Evolutionary conservation across 2,888 invertebrate species (phyloP), one percentile per base, ranked within the genome.

Genomic region (Drosophila neonasuta): DNA sequence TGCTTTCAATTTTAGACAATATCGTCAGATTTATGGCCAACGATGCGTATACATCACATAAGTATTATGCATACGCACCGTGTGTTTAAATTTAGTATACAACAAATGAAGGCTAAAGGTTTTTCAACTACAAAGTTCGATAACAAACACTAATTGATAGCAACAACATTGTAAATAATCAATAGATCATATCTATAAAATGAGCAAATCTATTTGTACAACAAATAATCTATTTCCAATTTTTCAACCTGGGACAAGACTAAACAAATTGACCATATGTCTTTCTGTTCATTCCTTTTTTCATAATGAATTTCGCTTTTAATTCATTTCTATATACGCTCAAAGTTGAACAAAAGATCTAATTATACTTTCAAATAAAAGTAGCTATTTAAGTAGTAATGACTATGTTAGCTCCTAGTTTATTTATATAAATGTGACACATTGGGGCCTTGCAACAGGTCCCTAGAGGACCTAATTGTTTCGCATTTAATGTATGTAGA

Each of bases 181-280:
- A 8, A 41, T 41, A 41, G 39, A 41, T 41, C 39, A 15, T 41
- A 36, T 36, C 36, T 36, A n/a, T n/a, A n/a, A 6, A 36, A 36
- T 36, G 34, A 36, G 34, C 11, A 36, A n/a, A 36, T 36, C n/a
- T n/a, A 36, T n/a, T 36, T n/a, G 11, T 36, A 36, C n/a, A n/a
- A 41, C 0, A 41, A 41, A 8, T 57, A 62, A 60, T 60, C 39
- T 49, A 17, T 67, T 24, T 50, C 2, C 46, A 58, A 54, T 15
- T 24, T 48, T 50, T 57, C 10, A 67, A 55, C 67, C 60, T 72
- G 52, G 39, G 61, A 52, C 72, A 67, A 67, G 58, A 32, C 20
- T 45, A 59, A 62, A 57, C 30, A 36, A 34, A 34, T 71, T 66
- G 48, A 29, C 13, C 17, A 36, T 11, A 34, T 34, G 6, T 49